A percentile compares a stretch with the other conserved stretches of the same genome.
These are phyloP conservation scores for Eupsittula cactorum DNA, from an alignment of 2,113 vertebrate species.

Conservation along the genomic window DNA sequence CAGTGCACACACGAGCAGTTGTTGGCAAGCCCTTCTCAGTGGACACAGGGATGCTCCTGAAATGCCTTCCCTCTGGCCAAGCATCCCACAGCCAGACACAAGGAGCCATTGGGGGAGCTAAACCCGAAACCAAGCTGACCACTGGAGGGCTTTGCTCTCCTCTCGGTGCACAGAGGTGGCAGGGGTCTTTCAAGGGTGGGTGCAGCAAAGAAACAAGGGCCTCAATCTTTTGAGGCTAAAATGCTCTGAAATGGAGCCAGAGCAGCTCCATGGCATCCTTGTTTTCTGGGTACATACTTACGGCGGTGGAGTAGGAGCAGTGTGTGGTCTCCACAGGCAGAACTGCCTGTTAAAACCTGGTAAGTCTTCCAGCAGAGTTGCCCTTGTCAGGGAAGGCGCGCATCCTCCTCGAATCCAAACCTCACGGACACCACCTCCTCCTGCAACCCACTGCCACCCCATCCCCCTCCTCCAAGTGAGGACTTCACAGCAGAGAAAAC, in stretches of 20 bases:
- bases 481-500: background rate
- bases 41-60: background rate
- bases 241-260: background rate
- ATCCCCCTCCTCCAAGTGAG: background rate
- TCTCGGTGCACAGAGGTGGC: accelerated
- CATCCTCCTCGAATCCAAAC: background rate
- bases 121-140: background rate
- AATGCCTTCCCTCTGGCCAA: background rate
- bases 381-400: background rate
- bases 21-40: background rate
- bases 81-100: background rate
- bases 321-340: background rate
- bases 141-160: background rate
- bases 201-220: background rate
- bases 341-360: background rate
- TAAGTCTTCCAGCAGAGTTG: background rate
- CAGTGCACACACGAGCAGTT: background rate
- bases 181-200: background rate
- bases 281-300: background rate
- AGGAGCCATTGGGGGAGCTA: background rate
- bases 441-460: background rate
- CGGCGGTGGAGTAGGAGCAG: background rate
- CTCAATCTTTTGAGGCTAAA: background rate
- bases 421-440: background rate
- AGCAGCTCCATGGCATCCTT: background rate